phyloP scores from a whole-genome alignment of 92 coral and sea anemone species.

The Porites divaricata region DNA sequence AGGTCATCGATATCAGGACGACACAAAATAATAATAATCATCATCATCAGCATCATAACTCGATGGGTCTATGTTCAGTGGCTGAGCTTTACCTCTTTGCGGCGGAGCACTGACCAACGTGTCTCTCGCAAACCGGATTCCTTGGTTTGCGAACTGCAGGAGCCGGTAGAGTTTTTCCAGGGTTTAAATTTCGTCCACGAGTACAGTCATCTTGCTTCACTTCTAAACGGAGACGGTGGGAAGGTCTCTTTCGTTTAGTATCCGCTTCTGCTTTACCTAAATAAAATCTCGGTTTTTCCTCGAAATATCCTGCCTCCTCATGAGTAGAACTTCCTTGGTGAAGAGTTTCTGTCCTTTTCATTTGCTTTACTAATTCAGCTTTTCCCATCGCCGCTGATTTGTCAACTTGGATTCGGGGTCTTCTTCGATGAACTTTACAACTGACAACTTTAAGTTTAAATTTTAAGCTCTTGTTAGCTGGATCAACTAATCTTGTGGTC shows the following conservation, averaged over 20 bases:
- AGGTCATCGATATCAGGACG: no score
- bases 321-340: neutral
- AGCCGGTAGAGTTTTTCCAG: no score
- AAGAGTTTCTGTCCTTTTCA: neutral
- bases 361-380: neutral
- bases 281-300: no score
- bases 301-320: neutral
- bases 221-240: neutral
- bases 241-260: neutral
- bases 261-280: conserved; percentile 68
- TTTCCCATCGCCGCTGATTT: neutral
- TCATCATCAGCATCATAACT: no score
- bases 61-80: no score
- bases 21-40: no score
- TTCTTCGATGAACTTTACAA: conserved; percentile 7
- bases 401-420: neutral
- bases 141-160: neutral
- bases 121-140: neutral
- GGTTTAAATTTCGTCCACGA: neutral
- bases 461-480: neutral
- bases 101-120: neutral
- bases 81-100: neutral
- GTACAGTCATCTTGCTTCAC: no score
- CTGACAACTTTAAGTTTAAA: conserved; percentile 2
- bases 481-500: neutral